Base-by-base conservation (phyloP, 2,888 invertebrate species). In the Caenorhabditis afra region DNA sequence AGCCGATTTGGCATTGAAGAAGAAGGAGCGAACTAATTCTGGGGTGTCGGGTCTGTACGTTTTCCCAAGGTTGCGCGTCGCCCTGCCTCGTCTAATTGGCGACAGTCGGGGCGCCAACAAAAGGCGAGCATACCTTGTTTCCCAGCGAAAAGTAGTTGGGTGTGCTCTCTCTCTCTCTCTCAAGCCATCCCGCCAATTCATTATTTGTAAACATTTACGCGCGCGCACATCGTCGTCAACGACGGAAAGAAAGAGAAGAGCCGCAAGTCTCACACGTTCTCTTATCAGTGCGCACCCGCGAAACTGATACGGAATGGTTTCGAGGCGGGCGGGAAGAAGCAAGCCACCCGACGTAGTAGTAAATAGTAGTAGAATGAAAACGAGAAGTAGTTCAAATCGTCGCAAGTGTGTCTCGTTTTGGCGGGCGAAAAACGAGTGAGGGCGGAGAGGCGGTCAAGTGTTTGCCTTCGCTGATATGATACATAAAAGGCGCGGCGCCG, bases 381-480 rank as follows among this genome's bases (percentile, higher is more conserved):
- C 29, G 29, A 29, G 1, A n/a, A 20, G 49, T 16, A 37, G 52
- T 53, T 44, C 44, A 52, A 22, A 58, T 45, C 45, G 49, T 22
- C 45, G 44, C 55, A 39, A n/a, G n/a, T n/a, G 39, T 41, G 41
- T 49, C 35, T 39, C 67, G 37, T 61, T 55, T 62, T 62, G 35
- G 44, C 50, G 67, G 41, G 67, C n/a, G n/a, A 59, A 45, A 52
- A 47, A 44, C n/a, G 45, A 49, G 62, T 2, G 50, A 29, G 44
- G 3, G 47, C 5, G 29, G 29, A 5, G 29, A 5, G 29, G 29
- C 29, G 29, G 29, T 29, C 7, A 39, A 64, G 39, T 71, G 47
- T 71, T 71, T 71, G 71, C 71, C n/a, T 62, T 64, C 71, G 18
- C 10, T 68, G 62, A 71, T 71, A 71, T 71, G 62, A 71, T 71